phyloP scores from a whole-genome alignment of 2,797 vertebrate species.

The Natrix natrix region DNA sequence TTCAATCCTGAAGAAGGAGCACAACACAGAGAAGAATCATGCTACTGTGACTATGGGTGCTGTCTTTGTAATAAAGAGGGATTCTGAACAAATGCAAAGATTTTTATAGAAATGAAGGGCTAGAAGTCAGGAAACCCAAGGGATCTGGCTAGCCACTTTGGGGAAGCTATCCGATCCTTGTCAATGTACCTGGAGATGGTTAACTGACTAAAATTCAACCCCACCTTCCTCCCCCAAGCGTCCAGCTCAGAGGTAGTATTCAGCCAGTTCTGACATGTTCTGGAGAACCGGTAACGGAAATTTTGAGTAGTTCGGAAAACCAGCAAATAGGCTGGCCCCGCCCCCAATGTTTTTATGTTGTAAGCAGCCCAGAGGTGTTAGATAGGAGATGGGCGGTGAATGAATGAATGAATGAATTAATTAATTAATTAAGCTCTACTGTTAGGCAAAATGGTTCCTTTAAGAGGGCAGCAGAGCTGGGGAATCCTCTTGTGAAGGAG shows the following conservation, averaged over 20 bases:
- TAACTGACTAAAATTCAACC: too few relatives aligned
- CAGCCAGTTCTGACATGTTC: too few relatives aligned
- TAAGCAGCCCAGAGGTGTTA: too few relatives aligned
- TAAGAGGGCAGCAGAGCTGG: neutral
- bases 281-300: too few relatives aligned
- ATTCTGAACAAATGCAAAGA: neutral
- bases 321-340: too few relatives aligned
- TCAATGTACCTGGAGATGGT: neutral
- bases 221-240: too few relatives aligned
- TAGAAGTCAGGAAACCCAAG: neutral
- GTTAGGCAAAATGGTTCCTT: neutral
- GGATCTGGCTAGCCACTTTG: neutral
- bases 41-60: neutral
- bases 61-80: neutral
- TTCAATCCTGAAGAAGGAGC: neutral
- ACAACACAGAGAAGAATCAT: neutral
- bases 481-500: neutral
- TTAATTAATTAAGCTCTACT: neutral
- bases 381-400: too few relatives aligned
- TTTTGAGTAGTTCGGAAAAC: too few relatives aligned
- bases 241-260: too few relatives aligned
- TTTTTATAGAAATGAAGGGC: neutral
- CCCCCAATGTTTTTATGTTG: too few relatives aligned
- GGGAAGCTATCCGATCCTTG: neutral
- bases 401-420: too few relatives aligned